phyloP scores from a whole-genome alignment of 1,140 invertebrate genomes.

The Euwallacea similis region DNA sequence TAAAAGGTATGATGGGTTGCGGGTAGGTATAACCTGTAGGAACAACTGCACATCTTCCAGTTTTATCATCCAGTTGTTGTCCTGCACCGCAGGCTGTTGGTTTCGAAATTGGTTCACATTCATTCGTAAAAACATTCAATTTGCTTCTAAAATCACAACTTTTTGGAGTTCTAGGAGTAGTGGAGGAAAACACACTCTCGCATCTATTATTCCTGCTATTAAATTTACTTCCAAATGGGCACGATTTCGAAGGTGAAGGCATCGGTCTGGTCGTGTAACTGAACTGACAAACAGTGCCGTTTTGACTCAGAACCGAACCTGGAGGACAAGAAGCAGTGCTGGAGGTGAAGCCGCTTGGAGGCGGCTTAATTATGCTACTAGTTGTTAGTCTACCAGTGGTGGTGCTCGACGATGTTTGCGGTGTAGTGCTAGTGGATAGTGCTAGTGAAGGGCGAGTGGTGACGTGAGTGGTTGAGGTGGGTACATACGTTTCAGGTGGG shows the following conservation, averaged over 20 bases:
- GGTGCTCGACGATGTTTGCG: conserved; percentile 34
- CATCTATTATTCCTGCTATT: conserved; percentile 24
- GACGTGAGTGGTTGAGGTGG: conserved; percentile 26
- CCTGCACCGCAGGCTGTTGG: conserved; percentile 6
- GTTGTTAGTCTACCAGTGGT: conserved; percentile 32
- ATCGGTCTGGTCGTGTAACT: conserved; percentile 14
- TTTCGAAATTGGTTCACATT: conserved; percentile 11
- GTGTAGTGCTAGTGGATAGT: conserved; percentile 35
- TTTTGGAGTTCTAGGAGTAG: conserved; percentile 11
- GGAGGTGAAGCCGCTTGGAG: conserved; percentile 16
- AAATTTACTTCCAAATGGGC: conserved; percentile 31
- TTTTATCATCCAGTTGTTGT: background rate
- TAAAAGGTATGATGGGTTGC: background rate
- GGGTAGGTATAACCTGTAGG: background rate
- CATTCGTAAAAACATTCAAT: conserved; percentile 3
- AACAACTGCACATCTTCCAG: conserved; percentile 6
- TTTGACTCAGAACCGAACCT: conserved; percentile 21
- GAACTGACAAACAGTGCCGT: conserved; percentile 25
- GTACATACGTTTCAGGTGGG: conserved; percentile 38
- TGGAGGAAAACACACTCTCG: conserved; percentile 19
- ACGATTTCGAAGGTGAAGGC: conserved; percentile 27
- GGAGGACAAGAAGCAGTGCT: conserved; percentile 12
- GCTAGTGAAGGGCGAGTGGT: conserved; percentile 34
- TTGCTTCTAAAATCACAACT: background rate
- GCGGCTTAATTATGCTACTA: conserved; percentile 6